These are phyloP conservation scores for Leptinotarsa juncta DNA, from an alignment of 2,888 invertebrate species.

Conservation along the genomic window DNA sequence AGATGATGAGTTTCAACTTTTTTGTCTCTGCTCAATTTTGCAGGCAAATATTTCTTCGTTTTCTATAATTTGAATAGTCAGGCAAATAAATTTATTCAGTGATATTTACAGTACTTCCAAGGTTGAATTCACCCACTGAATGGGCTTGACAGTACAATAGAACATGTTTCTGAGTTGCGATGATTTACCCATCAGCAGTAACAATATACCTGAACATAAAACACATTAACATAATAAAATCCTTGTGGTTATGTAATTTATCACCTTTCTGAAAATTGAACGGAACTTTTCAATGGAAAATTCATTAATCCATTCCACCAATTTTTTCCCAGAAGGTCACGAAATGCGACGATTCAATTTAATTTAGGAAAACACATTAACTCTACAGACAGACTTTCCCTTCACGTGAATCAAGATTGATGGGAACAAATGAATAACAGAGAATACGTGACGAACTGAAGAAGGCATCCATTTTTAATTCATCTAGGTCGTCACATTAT, in stretches of 20 bases:
- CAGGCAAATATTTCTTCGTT: no score
- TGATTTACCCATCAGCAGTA: not conserved
- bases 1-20: no score
- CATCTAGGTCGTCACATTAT: conserved; percentile 35
- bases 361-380: conserved; percentile 38
- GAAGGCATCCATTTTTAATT: conserved; percentile 36
- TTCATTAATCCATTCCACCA: conserved; percentile 12
- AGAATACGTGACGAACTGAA: conserved; percentile 34
- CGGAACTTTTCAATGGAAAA: conserved; percentile 13
- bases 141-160: no score
- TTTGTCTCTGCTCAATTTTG: no score
- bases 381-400: conserved; percentile 29
- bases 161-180: not conserved
- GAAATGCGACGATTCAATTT: conserved; percentile 36
- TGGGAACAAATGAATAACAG: conserved; percentile 40
- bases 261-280: not conserved
- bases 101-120: no score
- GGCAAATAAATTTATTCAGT: no score
- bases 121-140: no score
- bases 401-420: conserved; percentile 37
- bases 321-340: conserved; percentile 29
- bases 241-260: not conserved
- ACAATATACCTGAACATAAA: not conserved
- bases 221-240: not conserved
- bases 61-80: no score